Base-by-base conservation (phyloP, 2,797 vertebrate species). In the Sebastolobus alascanus region DNA sequence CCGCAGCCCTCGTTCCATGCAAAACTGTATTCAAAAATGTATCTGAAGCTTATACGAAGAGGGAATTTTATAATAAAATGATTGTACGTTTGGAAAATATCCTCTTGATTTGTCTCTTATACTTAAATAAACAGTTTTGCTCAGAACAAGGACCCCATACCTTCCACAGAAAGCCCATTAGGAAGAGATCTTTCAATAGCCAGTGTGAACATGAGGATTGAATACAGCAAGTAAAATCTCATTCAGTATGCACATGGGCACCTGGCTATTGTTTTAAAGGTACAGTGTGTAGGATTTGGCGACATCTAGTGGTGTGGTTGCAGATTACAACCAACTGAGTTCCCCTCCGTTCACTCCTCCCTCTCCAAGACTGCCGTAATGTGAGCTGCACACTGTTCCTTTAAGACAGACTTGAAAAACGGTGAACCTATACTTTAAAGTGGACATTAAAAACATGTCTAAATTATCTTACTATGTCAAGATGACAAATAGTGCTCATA, bases 381-480 rank as follows among this genome's bases (percentile, higher is more conserved):
- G 5, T 31, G 31, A 31, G 31, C 31, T 31, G 25, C 25, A 25
- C 46, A 50, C 46, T 50, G 46, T 50, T 50, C 46, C 46, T 50
- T 50, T 20, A 50, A 50, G 16, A 66, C 25, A 50, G 27, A 67
- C 10, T 67, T 67, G 3, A 50, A 5, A 29, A 31, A 8, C 35
- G 33, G 31, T 14, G 31, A 55, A 55, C 12, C 67, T 37, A 27
- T 37, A 40, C 10, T 56, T 71, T 46, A 50, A 14, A 65, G 25
- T 59, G 43, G 25, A 72, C 27, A 50, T 73, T 54, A 31, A 69
- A 77, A 64, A 46, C 10, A 56, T n/a, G 27, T 40, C 27, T 25
- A 43, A 38, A 55, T 54, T 11, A 40, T 74, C 5, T 52, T 20
- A 20, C 33, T 40, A 37, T 35, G 25, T 29, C 38, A 40, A 60